Evolutionary conservation across 2,888 invertebrate genomes (phyloP).

Genomic region (Microdon myrmicae): DNA sequence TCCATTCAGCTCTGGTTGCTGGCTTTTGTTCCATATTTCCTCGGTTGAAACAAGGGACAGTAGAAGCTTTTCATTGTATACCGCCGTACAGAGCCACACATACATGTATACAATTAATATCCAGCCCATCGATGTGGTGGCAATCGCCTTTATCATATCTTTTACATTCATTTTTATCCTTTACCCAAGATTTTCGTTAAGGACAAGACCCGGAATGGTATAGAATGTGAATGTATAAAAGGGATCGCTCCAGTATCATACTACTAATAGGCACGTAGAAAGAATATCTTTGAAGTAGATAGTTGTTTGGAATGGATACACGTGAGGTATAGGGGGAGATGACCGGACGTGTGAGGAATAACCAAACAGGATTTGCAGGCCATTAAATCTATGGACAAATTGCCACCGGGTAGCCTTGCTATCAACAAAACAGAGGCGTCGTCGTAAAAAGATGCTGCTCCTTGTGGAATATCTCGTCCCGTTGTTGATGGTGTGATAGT

Average conservation of each 20-base stretch:
- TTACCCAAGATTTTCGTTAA: constrained; percentile 26
- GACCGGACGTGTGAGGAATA: constrained; percentile 43
- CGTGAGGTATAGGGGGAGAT: constrained; percentile 6
- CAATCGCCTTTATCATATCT: constrained; percentile 48
- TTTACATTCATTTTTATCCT: constrained; percentile 47
- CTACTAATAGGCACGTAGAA: constrained; percentile 50
- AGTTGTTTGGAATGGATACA: constrained; percentile 43
- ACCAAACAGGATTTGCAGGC: constrained; percentile 48
- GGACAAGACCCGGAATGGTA: constrained; percentile 19
- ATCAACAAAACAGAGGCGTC: constrained; percentile 7
- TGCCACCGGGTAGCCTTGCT: constrained; percentile 36
- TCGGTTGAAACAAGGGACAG: not conserved
- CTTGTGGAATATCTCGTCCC: not conserved
- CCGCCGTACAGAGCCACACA: constrained; percentile 1
- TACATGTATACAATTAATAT: constrained; percentile 7
- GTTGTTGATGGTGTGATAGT: constrained; percentile 27
- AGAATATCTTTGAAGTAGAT: constrained; percentile 46
- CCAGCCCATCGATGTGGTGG: constrained; percentile 18
- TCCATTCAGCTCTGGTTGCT: constrained; percentile 21
- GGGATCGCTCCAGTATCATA: constrained; percentile 34
- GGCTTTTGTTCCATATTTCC: constrained; percentile 14
- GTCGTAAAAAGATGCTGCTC: not conserved
- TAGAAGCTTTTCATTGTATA: constrained; percentile 11
- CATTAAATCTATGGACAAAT: constrained; percentile 52
- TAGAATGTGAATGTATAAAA: constrained; percentile 48